Evolutionary conservation across 1,140 invertebrate species (phyloP), one percentile per base, ranked within the genome.

Genomic region (Ips typographus): DNA sequence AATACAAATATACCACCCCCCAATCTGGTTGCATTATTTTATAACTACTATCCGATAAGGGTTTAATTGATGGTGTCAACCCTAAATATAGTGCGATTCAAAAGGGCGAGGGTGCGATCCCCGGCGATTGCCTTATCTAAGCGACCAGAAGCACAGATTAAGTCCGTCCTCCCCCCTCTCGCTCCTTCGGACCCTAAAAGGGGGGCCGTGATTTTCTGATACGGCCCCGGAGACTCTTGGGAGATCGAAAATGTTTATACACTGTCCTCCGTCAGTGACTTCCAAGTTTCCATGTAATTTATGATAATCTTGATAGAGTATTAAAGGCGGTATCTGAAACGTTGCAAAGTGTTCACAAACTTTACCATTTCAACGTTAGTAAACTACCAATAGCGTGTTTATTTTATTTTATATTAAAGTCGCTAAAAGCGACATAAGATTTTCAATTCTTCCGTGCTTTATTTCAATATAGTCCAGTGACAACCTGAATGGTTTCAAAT

Each of bases 81-180:
- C 75, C 76, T 74, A 76, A 76, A 78, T 76, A 72, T 74, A 77
- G 71, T 73, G 76, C 75, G 77, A 77, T 78, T 77, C 75, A 76
- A 71, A 63, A 57, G 73, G 56, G 65, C 58, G 71, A 68, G 70
- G 67, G 72, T 70, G 72, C 75, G 77, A 78, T 77, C 73, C 73
- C 73, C 71, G 68, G 72, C 75, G 77, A 79, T 79, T 79, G 76
- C 77, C 76, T 79, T 79, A 79, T 79, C 78, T 79, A 79, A 79
- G 78, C 78, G 77, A 78, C 78, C 78, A 79, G 77, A 79, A 79
- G 78, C 77, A 78, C 74, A 78, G 78, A 79, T 79, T 79, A 79
- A 76, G 72, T 72, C 70, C 73, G 47, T 72, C 73, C 73, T 59
- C 65, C 64, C 44, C 71, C 8, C 68, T 56, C n/a, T 59, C 67